phyloP scores from a whole-genome alignment of 2,888 invertebrate species.

The Lydus trimaculatus region DNA sequence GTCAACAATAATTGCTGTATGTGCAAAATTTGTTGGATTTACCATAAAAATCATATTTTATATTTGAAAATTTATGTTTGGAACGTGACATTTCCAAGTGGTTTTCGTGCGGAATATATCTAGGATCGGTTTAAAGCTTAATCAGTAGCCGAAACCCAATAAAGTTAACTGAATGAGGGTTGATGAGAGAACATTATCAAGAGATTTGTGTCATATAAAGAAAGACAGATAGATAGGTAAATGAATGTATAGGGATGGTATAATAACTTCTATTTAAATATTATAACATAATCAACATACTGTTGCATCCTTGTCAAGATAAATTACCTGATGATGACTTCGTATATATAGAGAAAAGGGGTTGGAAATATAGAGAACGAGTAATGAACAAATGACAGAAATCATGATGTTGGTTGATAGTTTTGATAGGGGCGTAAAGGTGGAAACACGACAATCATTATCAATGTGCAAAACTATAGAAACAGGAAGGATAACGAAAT shows the following conservation, averaged over 20 bases:
- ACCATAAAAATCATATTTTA: background rate
- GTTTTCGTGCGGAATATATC: background rate
- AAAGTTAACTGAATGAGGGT: background rate
- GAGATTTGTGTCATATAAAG: constrained; percentile 1
- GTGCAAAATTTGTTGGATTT: background rate
- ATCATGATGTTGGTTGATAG: background rate
- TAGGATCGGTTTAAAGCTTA: background rate
- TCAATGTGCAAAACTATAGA: constrained; percentile 1
- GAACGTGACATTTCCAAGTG: background rate
- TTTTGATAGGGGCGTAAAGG: constrained; percentile 6
- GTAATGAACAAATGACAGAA: background rate
- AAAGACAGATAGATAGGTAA: background rate
- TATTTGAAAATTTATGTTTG: background rate
- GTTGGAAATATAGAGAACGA: background rate
- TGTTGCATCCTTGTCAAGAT: constrained; percentile 3
- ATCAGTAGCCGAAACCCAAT: background rate
- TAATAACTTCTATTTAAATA: background rate
- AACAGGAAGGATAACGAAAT: background rate
- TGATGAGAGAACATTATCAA: background rate
- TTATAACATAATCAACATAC: background rate
- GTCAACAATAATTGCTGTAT: background rate
- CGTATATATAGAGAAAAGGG: background rate
- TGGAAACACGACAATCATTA: background rate
- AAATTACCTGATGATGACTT: background rate
- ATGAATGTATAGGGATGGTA: background rate